phyloP scores from a whole-genome alignment of 2,113 vertebrate species.

The Crotalus horridus region DNA sequence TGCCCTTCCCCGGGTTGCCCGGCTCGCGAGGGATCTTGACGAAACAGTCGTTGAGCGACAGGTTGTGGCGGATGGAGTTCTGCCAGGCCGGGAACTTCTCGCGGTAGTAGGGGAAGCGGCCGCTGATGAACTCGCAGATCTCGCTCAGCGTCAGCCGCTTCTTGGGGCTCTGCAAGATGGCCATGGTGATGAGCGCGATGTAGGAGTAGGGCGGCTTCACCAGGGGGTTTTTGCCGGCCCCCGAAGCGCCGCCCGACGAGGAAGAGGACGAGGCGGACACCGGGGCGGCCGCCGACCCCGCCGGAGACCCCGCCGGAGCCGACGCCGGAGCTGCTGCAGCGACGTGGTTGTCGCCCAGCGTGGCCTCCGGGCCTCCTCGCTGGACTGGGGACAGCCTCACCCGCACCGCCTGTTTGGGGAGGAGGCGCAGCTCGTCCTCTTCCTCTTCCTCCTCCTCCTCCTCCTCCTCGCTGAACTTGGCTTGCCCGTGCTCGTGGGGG shows the following conservation, averaged over 20 bases:
- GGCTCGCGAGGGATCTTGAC: constrained; percentile 89
- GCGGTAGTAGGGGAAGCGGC: constrained; percentile 91
- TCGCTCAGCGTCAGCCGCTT: constrained; percentile 92
- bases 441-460: constrained; percentile 78
- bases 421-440: constrained; percentile 48
- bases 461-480: constrained; percentile 61
- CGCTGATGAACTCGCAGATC: constrained; percentile 97
- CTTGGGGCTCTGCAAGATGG: constrained; percentile 95
- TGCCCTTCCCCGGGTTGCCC: constrained; percentile 90
- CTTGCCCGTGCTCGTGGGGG: constrained; percentile 58
- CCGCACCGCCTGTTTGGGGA: constrained; percentile 43
- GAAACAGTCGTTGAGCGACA: constrained; percentile 92
- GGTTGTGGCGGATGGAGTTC: constrained; percentile 92
- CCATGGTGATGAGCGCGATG: constrained; percentile 96
- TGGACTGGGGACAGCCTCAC: constrained; percentile 36
- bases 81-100: constrained; percentile 96
- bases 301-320: background rate
- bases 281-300: background rate
- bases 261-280: background rate
- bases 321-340: constrained; percentile 8
- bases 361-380: background rate
- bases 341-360: constrained; percentile 11
- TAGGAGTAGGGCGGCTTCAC: constrained; percentile 96
- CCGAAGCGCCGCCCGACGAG: constrained; percentile 40
- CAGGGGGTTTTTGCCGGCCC: constrained; percentile 71